These are phyloP conservation scores for Drosophila kambysellisi DNA, from an alignment of 2,888 invertebrate species.

Conservation along the genomic window DNA sequence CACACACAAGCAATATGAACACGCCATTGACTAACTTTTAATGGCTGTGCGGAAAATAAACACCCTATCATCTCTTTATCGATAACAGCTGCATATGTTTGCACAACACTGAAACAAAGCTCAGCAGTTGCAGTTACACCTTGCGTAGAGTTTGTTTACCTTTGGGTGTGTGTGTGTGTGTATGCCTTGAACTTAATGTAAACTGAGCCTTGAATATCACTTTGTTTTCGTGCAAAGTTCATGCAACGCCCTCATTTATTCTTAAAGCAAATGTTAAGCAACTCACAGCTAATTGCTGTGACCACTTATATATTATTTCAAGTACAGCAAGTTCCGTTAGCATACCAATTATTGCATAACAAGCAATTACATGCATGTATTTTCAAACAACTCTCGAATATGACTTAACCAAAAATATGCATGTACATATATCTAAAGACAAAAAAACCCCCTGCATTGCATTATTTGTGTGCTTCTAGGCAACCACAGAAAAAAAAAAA, in stretches of 20 bases:
- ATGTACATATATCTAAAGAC: neutral
- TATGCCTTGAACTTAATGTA: constrained; percentile 40
- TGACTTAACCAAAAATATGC: neutral
- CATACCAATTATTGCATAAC: constrained; percentile 7
- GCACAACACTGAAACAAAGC: constrained; percentile 5
- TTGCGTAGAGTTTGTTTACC: constrained; percentile 26
- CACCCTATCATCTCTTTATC: constrained; percentile 49
- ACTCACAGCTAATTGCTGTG: neutral
- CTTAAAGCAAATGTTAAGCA: constrained; percentile 3
- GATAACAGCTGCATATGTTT: constrained; percentile 33
- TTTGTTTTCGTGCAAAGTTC: neutral
- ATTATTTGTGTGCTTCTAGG: neutral
- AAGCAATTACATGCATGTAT: neutral
- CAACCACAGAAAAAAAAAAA: constrained; percentile 1
- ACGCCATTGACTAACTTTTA: constrained; percentile 57
- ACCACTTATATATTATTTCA: neutral
- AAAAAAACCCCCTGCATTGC: neutral
- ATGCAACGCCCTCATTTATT: neutral
- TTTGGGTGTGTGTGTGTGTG: neutral
- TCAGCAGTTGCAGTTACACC: constrained; percentile 1
- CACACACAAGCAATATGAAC: constrained; percentile 38
- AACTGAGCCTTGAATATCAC: constrained; percentile 23
- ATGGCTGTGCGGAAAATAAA: constrained; percentile 27
- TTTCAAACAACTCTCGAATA: neutral
- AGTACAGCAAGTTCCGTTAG: constrained; percentile 8